Evolutionary conservation across 2,888 invertebrate genomes (phyloP), one percentile per base, ranked within the genome.

Genomic region (Ariolimax columbianus): DNA sequence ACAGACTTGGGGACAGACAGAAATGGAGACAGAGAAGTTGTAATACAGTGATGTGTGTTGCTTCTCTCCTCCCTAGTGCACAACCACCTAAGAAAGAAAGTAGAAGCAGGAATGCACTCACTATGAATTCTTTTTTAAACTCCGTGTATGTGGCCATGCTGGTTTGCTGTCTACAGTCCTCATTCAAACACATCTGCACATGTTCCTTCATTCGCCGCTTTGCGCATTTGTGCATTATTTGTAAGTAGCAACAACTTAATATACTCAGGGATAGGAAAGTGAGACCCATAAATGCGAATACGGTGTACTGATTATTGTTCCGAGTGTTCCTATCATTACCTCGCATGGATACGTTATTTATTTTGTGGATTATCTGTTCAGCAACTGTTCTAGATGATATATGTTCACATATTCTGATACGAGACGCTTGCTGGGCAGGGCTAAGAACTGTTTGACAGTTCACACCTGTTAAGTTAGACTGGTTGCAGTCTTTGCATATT

Each of bases 71-170:
- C n/a, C n/a, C n/a, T n/a, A n/a, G n/a, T n/a, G n/a, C n/a, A n/a
- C n/a, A n/a, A n/a, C n/a, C n/a, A n/a, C n/a, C n/a, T n/a, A n/a
- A n/a, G n/a, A n/a, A n/a, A n/a, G n/a, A n/a, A n/a, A 47, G 14
- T 14, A 47, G 9, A 47, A 14, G 6, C 6, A 47, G 9, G 14
- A 47, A 9, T 38, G 30, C 0, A 75, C 82, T 82, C 19, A 82
- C 82, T 14, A n/a, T 43, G 33, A 75, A 82, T 38, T 82, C 82
- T 30, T 63, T 75, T 6, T 23, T 55, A 43, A 82, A 55, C 75
- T 73, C 82, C 9, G 82, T 43, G 63, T 63, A 82, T 19, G 82
- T 55, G 17, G 30, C 30, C 73, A 82, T 75, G 38, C 82, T 82
- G 0, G 36, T 23, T 4, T 33, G 47, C 19, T n/a, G 38, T 19